phyloP scores from a whole-genome alignment of 1,140 invertebrate species.

The Zelostemma sp. region DNA sequence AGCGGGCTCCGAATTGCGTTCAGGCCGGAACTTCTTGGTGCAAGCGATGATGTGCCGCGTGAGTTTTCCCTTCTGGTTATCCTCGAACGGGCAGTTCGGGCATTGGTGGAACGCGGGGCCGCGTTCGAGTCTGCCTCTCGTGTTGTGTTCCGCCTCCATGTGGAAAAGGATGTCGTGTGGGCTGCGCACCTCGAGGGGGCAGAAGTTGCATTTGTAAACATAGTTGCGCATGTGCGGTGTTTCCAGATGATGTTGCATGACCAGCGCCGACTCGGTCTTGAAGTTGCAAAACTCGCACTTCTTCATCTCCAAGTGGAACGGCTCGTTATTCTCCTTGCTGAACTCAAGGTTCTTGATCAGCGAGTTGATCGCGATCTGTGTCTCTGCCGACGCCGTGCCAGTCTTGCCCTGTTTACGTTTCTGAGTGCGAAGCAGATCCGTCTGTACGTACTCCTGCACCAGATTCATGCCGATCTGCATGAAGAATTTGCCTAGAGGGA shows the following conservation, averaged over 20 bases:
- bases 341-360: conserved; percentile 87
- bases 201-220: conserved; percentile 90
- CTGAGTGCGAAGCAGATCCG: conserved; percentile 88
- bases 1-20: conserved; percentile 85
- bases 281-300: conserved; percentile 94
- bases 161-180: conserved; percentile 92
- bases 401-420: conserved; percentile 79
- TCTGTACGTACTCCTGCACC: conserved; percentile 93
- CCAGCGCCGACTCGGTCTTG: conserved; percentile 89
- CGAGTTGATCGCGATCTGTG: conserved; percentile 83
- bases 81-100: conserved; percentile 94
- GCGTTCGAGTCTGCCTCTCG: conserved; percentile 84
- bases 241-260: conserved; percentile 91
- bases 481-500: conserved; percentile 91
- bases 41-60: conserved; percentile 91
- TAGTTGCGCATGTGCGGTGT: conserved; percentile 92
- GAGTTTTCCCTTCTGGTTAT: conserved; percentile 94
- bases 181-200: conserved; percentile 84
- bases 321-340: conserved; percentile 90
- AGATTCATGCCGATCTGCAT: conserved; percentile 92
- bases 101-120: conserved; percentile 92
- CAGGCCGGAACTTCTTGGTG: conserved; percentile 90
- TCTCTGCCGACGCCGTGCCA: conserved; percentile 76
- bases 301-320: conserved; percentile 82
- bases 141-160: conserved; percentile 90